phyloP scores from a whole-genome alignment of 2,113 vertebrate species.

The Meleagris gallopavo region DNA sequence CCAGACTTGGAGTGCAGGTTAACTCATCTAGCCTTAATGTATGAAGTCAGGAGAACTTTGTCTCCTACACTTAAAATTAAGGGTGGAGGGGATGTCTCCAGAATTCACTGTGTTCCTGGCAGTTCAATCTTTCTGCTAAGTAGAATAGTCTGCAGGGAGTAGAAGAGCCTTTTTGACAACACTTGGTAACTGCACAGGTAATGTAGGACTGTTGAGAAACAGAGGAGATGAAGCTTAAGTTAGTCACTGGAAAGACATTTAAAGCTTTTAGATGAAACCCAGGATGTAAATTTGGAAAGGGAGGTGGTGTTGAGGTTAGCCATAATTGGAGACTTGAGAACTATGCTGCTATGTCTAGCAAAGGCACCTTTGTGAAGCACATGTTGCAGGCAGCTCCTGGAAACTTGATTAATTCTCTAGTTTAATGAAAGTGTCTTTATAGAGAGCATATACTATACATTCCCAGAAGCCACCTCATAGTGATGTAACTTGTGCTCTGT shows the following conservation, averaged over 20 bases:
- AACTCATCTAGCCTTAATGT: not conserved
- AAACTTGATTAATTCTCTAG: not conserved
- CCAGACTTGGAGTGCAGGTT: not conserved
- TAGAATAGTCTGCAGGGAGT: not conserved
- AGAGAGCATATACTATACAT: rapidly evolving
- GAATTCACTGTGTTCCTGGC: not conserved
- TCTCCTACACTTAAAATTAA: not conserved
- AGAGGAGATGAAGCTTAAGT: not conserved
- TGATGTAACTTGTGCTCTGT: not conserved
- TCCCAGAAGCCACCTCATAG: not conserved
- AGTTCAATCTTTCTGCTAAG: not conserved
- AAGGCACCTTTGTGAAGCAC: not conserved
- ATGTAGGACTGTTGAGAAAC: not conserved
- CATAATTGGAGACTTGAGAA: not conserved
- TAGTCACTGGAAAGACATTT: not conserved
- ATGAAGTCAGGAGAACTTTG: not conserved
- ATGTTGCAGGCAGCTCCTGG: not conserved
- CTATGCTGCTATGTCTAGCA: not conserved
- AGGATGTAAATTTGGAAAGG: not conserved
- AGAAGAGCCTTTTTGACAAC: not conserved
- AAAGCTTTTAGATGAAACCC: not conserved
- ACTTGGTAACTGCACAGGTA: not conserved
- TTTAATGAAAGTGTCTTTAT: not conserved
- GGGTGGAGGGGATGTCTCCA: not conserved
- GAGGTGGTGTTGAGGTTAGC: not conserved